These are phyloP conservation scores for Tipula lateralis DNA, from an alignment of 2,888 invertebrate genomes.

Conservation along the genomic window DNA sequence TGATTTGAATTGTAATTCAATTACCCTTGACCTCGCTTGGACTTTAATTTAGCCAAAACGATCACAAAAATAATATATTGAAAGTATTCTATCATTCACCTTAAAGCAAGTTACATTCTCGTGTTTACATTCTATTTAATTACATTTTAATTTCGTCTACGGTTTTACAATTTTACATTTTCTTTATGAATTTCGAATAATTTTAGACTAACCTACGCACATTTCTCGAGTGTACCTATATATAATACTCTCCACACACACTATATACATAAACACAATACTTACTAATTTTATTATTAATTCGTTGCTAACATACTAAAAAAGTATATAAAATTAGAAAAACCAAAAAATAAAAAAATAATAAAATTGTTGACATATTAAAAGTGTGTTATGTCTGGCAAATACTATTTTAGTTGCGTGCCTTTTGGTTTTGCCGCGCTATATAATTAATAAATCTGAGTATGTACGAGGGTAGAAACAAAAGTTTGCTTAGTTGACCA, in stretches of 20 bases:
- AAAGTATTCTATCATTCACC: neutral
- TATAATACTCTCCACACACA: no score
- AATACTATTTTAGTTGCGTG: conserved; percentile 9
- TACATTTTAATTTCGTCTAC: neutral
- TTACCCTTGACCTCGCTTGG: neutral
- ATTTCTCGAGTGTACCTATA: neutral
- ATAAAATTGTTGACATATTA: neutral
- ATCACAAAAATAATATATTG: neutral
- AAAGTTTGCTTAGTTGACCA: no score
- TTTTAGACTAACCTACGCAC: neutral
- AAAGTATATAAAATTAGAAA: neutral
- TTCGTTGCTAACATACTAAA: neutral
- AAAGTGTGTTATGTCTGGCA: neutral
- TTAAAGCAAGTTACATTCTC: neutral
- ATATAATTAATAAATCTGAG: no score
- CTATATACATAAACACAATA: neutral
- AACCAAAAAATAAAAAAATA: neutral
- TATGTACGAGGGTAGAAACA: no score
- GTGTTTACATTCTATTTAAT: neutral
- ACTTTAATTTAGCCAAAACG: neutral
- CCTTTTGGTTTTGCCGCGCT: neutral
- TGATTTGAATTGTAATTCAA: no score
- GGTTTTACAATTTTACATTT: neutral
- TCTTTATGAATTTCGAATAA: neutral
- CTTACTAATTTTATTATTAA: neutral